phyloP scores from a whole-genome alignment of 2,113 vertebrate species.

The Erinaceus europaeus region DNA sequence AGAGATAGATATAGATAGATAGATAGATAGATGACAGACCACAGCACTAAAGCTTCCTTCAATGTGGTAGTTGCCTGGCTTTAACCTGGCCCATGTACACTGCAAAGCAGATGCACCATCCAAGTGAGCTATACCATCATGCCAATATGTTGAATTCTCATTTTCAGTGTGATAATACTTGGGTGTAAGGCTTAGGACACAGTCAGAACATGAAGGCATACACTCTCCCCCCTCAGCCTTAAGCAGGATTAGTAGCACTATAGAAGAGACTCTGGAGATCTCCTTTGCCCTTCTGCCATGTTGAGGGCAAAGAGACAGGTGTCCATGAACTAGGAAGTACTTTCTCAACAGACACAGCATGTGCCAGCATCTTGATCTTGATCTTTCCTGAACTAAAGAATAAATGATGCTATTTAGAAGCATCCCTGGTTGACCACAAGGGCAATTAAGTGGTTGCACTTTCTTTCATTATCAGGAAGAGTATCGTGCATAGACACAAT shows the following conservation, averaged over 20 bases:
- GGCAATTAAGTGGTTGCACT: background rate
- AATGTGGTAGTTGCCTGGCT: too few relatives aligned
- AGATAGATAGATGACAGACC: too few relatives aligned
- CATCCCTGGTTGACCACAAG: background rate
- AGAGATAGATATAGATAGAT: too few relatives aligned
- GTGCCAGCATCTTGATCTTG: background rate
- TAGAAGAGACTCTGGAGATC: background rate
- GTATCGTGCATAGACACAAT: background rate
- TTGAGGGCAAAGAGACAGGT: background rate
- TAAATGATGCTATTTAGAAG: background rate
- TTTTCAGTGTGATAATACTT: background rate
- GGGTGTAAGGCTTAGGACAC: background rate
- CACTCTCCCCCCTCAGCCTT: too few relatives aligned
- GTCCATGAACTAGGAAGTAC: background rate
- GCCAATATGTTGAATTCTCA: background rate
- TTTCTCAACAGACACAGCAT: background rate
- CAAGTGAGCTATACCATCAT: too few relatives aligned
- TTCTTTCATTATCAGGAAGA: background rate
- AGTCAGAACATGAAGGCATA: background rate
- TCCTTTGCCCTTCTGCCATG: background rate
- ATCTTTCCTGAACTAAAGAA: background rate
- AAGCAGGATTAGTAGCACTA: background rate
- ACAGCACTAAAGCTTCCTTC: too few relatives aligned
- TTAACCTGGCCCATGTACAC: too few relatives aligned
- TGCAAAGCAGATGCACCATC: too few relatives aligned